Percentiles rank a stretch among this genome's conserved stretches.
Conservation (phyloP, 2,888 invertebrate species). For the Hirtodrosophila trivittata region DNA sequence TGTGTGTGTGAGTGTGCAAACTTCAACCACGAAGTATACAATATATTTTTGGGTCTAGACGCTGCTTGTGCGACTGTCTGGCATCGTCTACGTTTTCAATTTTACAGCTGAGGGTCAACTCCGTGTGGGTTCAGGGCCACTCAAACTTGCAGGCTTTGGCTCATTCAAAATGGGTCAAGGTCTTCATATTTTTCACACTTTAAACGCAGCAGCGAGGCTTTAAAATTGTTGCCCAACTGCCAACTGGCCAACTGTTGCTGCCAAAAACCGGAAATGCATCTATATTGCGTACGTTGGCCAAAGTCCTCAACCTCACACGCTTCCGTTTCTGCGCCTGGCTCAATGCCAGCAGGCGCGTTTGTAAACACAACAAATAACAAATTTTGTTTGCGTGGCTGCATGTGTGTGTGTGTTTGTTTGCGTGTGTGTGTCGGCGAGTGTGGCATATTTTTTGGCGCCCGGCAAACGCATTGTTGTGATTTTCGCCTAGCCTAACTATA, state of each 20-base stretch:
- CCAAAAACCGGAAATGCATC: slow-evolving; percentile 64
- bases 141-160: slow-evolving; percentile 22
- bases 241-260: slow-evolving; percentile 70
- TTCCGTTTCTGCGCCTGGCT: slow-evolving; percentile 29
- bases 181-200: slow-evolving; percentile 61
- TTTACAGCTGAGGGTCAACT: slow-evolving; percentile 53
- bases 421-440: slow-evolving; percentile 24
- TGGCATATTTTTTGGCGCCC: slow-evolving; percentile 69
- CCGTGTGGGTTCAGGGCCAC: slow-evolving; percentile 29
- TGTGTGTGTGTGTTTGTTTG: slow-evolving; percentile 18
- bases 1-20: slow-evolving; percentile 50
- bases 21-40: slow-evolving; percentile 72
- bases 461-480: slow-evolving; percentile 57
- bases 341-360: slow-evolving; percentile 53
- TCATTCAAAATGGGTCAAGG: slow-evolving; percentile 68
- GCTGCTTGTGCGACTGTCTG: slow-evolving; percentile 53
- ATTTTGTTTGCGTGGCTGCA: slow-evolving; percentile 34
- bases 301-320: slow-evolving; percentile 28
- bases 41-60: slow-evolving; percentile 76
- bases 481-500: slow-evolving; percentile 64
- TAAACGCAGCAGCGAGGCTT: slow-evolving; percentile 53
- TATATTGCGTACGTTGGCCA: slow-evolving; percentile 57
- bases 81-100: slow-evolving; percentile 57
- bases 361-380: slow-evolving; percentile 75
- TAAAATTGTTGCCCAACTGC: slow-evolving; percentile 62